Percentiles rank a stretch among this genome's conserved stretches.
Conservation (phyloP, 1,140 invertebrate species). For the Teleopsis dalmanni region DNA sequence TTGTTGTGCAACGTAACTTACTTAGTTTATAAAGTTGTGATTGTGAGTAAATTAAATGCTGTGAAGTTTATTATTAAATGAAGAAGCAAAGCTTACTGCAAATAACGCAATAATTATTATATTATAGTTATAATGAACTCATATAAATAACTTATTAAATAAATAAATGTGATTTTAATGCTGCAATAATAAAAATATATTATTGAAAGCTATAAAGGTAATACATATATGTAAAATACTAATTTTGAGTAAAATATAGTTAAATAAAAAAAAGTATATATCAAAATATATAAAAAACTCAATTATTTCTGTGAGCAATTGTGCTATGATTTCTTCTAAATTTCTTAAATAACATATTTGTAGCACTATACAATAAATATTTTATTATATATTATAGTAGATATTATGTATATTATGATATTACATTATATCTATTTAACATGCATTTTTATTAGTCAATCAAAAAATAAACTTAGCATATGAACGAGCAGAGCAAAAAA, state of each 20-base stretch:
- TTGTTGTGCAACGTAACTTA: not conserved
- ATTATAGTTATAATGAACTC: conserved; percentile 12
- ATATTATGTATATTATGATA: too few species aligned
- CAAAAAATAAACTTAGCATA: too few species aligned
- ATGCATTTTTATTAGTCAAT: too few species aligned
- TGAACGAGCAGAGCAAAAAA: too few species aligned
- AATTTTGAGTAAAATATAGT: not conserved
- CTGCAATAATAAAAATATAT: not conserved
- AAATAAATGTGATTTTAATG: conserved; percentile 3
- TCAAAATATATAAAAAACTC: not conserved
- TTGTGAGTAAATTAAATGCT: conserved; percentile 38
- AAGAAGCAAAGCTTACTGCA: conserved; percentile 23
- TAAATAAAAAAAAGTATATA: too few species aligned
- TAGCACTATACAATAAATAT: too few species aligned
- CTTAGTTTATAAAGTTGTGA: conserved; percentile 3
- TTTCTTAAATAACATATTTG: too few species aligned
- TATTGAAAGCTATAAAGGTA: not conserved
- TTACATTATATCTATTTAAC: too few species aligned
- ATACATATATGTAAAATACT: not conserved
- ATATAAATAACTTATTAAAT: too few species aligned
- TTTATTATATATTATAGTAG: too few species aligned
- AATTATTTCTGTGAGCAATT: too few species aligned
- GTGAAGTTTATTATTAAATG: conserved; percentile 44
- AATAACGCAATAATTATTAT: conserved; percentile 14
- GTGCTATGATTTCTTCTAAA: too few species aligned